phyloP scores from a whole-genome alignment of 1,140 invertebrate genomes.

The Rhopalosiphum maidis region DNA sequence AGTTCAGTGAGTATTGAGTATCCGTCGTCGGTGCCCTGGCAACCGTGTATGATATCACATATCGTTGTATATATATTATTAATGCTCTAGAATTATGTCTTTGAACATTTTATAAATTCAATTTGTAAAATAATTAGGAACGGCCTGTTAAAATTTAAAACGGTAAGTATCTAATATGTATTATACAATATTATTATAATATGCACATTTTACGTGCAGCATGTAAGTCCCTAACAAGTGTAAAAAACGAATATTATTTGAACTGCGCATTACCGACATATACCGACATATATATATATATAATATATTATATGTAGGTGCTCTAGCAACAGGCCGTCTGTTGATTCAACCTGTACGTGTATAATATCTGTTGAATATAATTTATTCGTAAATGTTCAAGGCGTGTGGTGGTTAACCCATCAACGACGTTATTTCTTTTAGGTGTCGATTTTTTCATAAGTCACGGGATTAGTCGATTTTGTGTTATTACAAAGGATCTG shows the following conservation, averaged over 20 bases:
- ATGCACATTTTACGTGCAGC: too few species aligned
- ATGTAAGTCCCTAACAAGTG: not conserved
- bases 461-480: not conserved
- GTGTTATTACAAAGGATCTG: not conserved
- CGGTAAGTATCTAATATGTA: too few species aligned
- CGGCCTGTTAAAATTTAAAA: too few species aligned
- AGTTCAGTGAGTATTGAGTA: not conserved
- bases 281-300: not conserved
- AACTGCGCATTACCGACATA: not conserved
- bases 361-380: conserved; percentile 10
- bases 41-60: not conserved
- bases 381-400: not conserved
- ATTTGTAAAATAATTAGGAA: too few species aligned
- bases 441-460: not conserved
- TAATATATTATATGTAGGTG: not conserved
- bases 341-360: not conserved
- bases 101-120: not conserved
- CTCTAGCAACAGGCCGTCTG: conserved; percentile 3
- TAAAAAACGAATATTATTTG: conserved; percentile 9
- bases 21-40: not conserved
- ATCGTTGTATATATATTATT: too few species aligned
- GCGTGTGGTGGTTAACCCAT: not conserved
- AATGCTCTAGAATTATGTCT: too few species aligned
- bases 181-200: not conserved
- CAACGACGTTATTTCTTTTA: not conserved